These are phyloP conservation scores for Matsumurasca onukii DNA, from an alignment of 1,140 invertebrate species.

Conservation along the genomic window DNA sequence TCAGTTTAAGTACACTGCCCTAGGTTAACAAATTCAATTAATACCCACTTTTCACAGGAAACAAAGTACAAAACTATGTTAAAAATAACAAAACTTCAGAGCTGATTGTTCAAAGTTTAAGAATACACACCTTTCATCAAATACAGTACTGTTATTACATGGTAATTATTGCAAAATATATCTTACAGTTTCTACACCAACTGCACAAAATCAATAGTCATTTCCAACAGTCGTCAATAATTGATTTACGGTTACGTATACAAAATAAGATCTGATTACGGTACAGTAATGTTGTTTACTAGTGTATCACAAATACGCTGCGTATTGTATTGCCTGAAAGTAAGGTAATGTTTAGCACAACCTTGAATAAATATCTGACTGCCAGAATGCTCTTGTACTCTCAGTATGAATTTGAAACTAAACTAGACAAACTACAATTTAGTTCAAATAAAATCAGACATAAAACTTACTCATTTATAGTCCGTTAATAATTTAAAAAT, in stretches of 20 bases:
- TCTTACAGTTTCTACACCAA: not conserved
- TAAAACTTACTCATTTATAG: not conserved
- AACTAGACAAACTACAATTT: not conserved
- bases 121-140: not conserved
- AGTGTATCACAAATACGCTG: conserved; percentile 14
- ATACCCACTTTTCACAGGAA: too few relatives aligned
- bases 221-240: not conserved
- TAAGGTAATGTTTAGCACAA: not conserved
- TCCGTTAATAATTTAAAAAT: too few relatives aligned
- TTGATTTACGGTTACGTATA: conserved; percentile 14
- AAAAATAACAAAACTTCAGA: too few relatives aligned
- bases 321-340: conserved; percentile 18
- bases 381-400: not conserved
- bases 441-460: not conserved
- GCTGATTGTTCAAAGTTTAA: conserved; percentile 17
- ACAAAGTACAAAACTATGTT: too few relatives aligned
- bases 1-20: too few relatives aligned
- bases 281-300: not conserved
- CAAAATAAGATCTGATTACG: conserved; percentile 19
- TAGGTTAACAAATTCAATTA: too few relatives aligned
- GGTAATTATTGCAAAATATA: conserved; percentile 25
- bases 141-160: not conserved
- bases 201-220: not conserved
- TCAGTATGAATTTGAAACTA: not conserved
- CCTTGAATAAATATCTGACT: not conserved